These are phyloP conservation scores for Lepidonotus clava DNA, from an alignment of 2,888 invertebrate genomes.

Conservation along the genomic window DNA sequence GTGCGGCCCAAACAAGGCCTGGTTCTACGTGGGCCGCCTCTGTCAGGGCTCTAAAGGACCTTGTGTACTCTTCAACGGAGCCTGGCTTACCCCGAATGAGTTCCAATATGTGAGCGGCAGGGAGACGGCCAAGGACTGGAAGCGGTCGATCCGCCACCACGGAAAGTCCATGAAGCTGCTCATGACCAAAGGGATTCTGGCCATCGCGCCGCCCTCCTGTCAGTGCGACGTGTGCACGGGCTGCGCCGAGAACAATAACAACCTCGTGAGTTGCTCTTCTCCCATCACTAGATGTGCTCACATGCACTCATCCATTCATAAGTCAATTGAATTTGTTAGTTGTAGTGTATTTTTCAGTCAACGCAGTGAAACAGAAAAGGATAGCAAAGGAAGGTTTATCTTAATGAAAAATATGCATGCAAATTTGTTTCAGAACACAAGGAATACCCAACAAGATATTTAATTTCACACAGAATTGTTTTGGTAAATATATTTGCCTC, in stretches of 20 bases:
- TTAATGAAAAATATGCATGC: no score
- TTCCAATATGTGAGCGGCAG: slow-evolving; percentile 82
- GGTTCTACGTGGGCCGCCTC: slow-evolving; percentile 78
- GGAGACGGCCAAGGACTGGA: slow-evolving; percentile 82
- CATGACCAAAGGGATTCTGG: slow-evolving; percentile 80
- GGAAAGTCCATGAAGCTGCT: slow-evolving; percentile 81
- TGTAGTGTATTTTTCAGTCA: no score
- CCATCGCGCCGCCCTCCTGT: slow-evolving; percentile 80
- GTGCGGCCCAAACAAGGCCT: slow-evolving; percentile 78
- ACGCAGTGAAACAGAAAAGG: no score
- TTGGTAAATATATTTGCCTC: no score
- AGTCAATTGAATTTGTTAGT: no score
- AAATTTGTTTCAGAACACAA: no score
- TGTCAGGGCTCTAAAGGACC: slow-evolving; percentile 82
- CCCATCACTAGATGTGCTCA: no score
- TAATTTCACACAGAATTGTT: no score
- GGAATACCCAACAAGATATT: no score
- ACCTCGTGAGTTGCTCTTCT: slow-evolving; percentile 38
- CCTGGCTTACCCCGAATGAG: slow-evolving; percentile 82
- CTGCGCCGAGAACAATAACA: slow-evolving; percentile 47
- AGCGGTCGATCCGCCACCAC: slow-evolving; percentile 81
- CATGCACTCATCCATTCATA: no score
- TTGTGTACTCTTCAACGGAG: slow-evolving; percentile 80
- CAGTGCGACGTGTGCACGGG: slow-evolving; percentile 71
- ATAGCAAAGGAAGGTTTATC: no score